Evolutionary conservation across 2,888 invertebrate species (phyloP).

Genomic region (Rambutsinella grinnellia): DNA sequence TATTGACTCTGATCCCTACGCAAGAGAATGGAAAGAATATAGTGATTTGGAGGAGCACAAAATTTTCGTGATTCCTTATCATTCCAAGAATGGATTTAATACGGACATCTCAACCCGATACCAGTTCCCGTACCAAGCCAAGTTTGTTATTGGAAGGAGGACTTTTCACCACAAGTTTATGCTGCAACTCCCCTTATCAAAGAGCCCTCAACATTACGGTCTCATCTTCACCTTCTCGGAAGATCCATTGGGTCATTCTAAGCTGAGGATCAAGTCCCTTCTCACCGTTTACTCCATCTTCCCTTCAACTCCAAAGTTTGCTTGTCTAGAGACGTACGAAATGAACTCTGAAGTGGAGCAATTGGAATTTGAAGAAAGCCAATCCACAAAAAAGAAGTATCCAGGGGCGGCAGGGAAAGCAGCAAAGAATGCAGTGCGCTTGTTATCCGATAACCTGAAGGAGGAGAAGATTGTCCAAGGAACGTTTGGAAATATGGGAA

Average conservation of each 20-base stretch:
- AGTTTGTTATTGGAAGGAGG: constrained; percentile 46
- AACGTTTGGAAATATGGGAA: not conserved
- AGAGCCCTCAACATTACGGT: constrained; percentile 55
- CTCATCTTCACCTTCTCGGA: constrained; percentile 58
- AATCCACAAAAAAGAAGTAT: not conserved
- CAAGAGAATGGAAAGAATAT: constrained; percentile 33
- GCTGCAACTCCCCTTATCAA: constrained; percentile 36
- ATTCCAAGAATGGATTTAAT: constrained; percentile 50
- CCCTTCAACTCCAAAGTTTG: constrained; percentile 33
- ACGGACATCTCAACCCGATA: constrained; percentile 45
- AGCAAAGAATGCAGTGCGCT: constrained; percentile 26
- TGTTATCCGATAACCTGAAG: constrained; percentile 28
- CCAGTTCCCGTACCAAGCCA: constrained; percentile 53
- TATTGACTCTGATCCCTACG: not conserved
- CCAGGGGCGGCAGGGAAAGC: constrained; percentile 1
- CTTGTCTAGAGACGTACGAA: constrained; percentile 39
- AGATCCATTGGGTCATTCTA: constrained; percentile 8
- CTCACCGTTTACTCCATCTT: constrained; percentile 53
- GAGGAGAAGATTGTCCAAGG: constrained; percentile 20
- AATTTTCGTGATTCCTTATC: constrained; percentile 45
- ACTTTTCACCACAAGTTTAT: constrained; percentile 49
- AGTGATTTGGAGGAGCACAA: constrained; percentile 50
- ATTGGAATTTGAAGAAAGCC: not conserved
- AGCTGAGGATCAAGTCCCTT: constrained; percentile 49
- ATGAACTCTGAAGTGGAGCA: not conserved